Percentiles rank a stretch among this genome's conserved stretches.
Conservation (phyloP, 2,797 vertebrate species). For the Rhadinocentrus ornatus region DNA sequence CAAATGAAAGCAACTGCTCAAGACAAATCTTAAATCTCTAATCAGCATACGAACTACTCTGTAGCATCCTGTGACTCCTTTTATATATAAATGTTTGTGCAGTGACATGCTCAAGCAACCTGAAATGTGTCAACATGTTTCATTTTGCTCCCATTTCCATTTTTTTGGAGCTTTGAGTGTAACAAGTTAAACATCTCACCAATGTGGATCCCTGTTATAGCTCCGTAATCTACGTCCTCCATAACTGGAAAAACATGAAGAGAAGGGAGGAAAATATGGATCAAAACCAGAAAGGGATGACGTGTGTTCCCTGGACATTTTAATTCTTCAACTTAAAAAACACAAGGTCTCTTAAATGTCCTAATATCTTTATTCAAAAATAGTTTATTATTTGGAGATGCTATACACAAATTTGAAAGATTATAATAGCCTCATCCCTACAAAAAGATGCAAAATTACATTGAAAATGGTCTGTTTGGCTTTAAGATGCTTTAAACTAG, state of each 20-base stretch:
- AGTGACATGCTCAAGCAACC: background rate
- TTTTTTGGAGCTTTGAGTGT: constrained; percentile 19
- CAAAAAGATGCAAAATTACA: no score
- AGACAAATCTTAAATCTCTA: constrained; percentile 57
- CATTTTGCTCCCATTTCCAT: constrained; percentile 34
- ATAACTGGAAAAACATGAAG: constrained; percentile 60
- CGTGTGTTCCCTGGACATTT: constrained; percentile 43
- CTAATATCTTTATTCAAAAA: constrained; percentile 43
- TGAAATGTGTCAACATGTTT: constrained; percentile 22
- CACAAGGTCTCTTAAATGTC: constrained; percentile 33
- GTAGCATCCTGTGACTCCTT: constrained; percentile 17
- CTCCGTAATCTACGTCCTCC: constrained; percentile 71
- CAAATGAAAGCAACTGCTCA: constrained; percentile 55
- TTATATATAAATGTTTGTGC: background rate
- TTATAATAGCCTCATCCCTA: constrained; percentile 34
- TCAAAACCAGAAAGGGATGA: constrained; percentile 42
- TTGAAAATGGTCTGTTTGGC: constrained; percentile 1
- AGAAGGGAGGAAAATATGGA: constrained; percentile 50
- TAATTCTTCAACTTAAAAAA: constrained; percentile 28
- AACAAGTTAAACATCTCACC: constrained; percentile 69
- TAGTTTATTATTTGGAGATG: constrained; percentile 31
- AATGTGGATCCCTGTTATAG: constrained; percentile 76
- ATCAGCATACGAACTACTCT: constrained; percentile 33
- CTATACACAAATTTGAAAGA: constrained; percentile 24
- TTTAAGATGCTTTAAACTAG: constrained; percentile 29